Evolutionary conservation across 2,888 invertebrate genomes (phyloP).

Genomic region (Lycaena phlaeas): DNA sequence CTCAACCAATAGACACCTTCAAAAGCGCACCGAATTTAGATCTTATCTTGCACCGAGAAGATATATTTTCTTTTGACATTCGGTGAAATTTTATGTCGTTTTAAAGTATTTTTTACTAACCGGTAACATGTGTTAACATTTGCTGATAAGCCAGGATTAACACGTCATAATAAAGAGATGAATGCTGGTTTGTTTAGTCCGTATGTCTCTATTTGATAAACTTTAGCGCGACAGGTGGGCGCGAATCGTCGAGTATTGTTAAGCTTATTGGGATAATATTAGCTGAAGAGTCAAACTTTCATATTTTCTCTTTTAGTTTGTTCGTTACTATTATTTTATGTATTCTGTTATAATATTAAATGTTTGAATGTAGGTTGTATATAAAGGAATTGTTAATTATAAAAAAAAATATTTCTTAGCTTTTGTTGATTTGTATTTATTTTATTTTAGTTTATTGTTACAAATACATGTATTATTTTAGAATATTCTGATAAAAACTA

Average conservation of each 20-base stretch:
- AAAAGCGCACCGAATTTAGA: conserved; percentile 26
- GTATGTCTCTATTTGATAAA: conserved; percentile 59
- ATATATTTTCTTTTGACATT: conserved; percentile 26
- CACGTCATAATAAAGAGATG: conserved; percentile 73
- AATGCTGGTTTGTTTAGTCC: conserved; percentile 65
- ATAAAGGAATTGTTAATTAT: too few relatives aligned
- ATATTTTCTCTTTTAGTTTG: too few relatives aligned
- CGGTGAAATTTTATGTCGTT: conserved; percentile 25
- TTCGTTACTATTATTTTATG: too few relatives aligned
- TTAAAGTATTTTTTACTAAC: conserved; percentile 57
- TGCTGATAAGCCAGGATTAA: conserved; percentile 71
- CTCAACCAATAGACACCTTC: conserved; percentile 48
- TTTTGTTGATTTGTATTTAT: too few relatives aligned
- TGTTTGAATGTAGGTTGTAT: too few relatives aligned
- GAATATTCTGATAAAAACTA: too few relatives aligned
- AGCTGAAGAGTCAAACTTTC: too few relatives aligned
- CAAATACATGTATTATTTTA: too few relatives aligned
- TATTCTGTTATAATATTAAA: too few relatives aligned
- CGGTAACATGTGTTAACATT: conserved; percentile 73
- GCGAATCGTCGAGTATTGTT: conserved; percentile 52
- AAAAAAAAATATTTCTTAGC: too few relatives aligned
- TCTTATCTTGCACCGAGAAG: conserved; percentile 30
- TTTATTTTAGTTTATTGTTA: too few relatives aligned
- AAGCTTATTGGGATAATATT: too few relatives aligned
- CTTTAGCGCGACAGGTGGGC: conserved; percentile 63